Conservation (phyloP, 2,888 invertebrate species). For the Desoria tigrina region DNA sequence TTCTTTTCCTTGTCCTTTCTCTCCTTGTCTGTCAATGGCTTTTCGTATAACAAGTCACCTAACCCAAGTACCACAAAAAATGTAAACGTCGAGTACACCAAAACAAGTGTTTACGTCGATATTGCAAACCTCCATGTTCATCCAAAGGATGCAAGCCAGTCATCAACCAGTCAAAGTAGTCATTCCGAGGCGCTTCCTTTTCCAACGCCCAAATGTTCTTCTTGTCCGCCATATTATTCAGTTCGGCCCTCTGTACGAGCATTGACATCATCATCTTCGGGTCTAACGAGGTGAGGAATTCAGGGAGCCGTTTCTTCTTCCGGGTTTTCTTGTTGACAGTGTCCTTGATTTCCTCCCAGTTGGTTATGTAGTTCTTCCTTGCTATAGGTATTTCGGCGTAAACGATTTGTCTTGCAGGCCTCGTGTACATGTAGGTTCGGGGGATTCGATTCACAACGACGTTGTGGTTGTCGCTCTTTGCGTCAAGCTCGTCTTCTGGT, state of each 20-base stretch:
- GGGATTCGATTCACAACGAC: conserved; percentile 4
- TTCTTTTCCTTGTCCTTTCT: too few relatives aligned
- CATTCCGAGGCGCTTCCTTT: conserved; percentile 21
- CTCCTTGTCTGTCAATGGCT: conserved; percentile 12
- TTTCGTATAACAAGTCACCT: too few relatives aligned
- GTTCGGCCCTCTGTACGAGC: background rate
- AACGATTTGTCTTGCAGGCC: conserved; percentile 24
- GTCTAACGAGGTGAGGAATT: conserved; percentile 24
- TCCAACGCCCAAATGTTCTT: too few relatives aligned
- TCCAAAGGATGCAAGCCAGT: conserved; percentile 23
- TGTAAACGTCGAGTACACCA: too few relatives aligned
- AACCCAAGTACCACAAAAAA: too few relatives aligned
- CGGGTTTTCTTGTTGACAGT: conserved; percentile 19
- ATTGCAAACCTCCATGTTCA: conserved; percentile 7
- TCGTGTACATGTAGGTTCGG: background rate
- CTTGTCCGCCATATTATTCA: too few relatives aligned
- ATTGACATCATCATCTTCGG: background rate
- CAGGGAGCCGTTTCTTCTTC: background rate
- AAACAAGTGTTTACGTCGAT: too few relatives aligned
- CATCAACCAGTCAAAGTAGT: conserved; percentile 31
- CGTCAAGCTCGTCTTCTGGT: background rate
- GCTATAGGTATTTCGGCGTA: conserved; percentile 25
- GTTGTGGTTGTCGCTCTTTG: background rate
- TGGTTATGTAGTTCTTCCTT: conserved; percentile 28
- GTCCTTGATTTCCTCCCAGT: conserved; percentile 29